Percentiles rank a stretch among this genome's conserved stretches.
Evolutionary conservation across 2,797 vertebrate genomes (phyloP).

Genomic region (Sebastes goodei): DNA sequence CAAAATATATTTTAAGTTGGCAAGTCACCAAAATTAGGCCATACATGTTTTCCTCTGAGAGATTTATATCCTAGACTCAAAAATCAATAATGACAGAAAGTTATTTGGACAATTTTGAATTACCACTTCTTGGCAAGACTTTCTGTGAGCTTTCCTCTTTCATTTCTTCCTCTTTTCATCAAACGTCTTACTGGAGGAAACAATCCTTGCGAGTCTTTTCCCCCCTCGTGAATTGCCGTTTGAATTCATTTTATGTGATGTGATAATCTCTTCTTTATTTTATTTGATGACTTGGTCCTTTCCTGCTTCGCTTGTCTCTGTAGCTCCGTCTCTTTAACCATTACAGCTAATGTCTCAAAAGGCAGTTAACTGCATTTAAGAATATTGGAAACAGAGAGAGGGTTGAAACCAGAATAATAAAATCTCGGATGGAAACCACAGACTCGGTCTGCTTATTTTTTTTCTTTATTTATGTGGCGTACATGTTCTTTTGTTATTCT

Average conservation of each 20-base stretch:
- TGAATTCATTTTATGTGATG: slow-evolving; percentile 70
- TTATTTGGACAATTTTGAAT: not conserved
- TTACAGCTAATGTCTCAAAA: slow-evolving; percentile 71
- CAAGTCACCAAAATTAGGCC: not conserved
- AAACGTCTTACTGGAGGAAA: slow-evolving; percentile 9
- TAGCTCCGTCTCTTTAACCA: slow-evolving; percentile 63
- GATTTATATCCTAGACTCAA: not conserved
- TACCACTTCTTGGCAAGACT: not conserved
- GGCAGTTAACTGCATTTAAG: slow-evolving; percentile 78
- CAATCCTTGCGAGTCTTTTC: not conserved
- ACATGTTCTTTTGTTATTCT: slow-evolving; percentile 62
- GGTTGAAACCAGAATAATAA: slow-evolving; percentile 82
- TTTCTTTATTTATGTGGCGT: slow-evolving; percentile 69
- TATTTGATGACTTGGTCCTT: slow-evolving; percentile 69
- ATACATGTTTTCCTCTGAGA: not conserved
- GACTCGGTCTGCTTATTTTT: slow-evolving; percentile 66
- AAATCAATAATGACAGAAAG: not conserved
- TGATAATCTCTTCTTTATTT: slow-evolving; percentile 80
- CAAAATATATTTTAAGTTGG: not conserved
- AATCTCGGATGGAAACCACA: slow-evolving; percentile 81
- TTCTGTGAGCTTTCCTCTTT: slow-evolving; percentile 1
- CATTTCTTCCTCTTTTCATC: slow-evolving; percentile 11
- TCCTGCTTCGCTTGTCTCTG: slow-evolving; percentile 54
- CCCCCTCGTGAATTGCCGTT: slow-evolving; percentile 8
- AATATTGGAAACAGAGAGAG: slow-evolving; percentile 82